A percentile compares a stretch with the other conserved stretches of the same genome.
Evolutionary conservation across 2,113 vertebrate species (phyloP).

Genomic region (Sorex fumeus): DNA sequence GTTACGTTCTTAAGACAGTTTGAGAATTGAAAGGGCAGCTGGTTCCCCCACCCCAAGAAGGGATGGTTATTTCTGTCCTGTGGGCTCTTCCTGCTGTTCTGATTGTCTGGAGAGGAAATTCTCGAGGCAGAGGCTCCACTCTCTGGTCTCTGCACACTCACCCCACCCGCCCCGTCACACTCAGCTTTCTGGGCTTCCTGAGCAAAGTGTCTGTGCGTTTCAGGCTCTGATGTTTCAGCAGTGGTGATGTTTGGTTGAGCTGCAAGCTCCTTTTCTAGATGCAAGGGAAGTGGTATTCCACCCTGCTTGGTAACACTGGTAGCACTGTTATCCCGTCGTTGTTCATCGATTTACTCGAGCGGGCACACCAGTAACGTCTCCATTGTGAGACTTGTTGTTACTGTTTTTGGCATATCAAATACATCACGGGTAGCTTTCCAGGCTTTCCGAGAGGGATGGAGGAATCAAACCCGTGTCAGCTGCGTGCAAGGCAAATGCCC

Average conservation of each 20-base stretch:
- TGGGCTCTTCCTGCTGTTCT: not conserved
- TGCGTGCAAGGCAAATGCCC: too few species aligned
- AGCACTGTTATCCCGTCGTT: too few species aligned
- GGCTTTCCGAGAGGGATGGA: too few species aligned
- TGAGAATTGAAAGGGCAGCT: conserved; percentile 70
- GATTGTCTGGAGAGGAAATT: not conserved
- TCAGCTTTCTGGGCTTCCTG: not conserved
- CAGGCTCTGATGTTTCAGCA: not conserved
- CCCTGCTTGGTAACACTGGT: not conserved
- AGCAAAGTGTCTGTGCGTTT: not conserved
- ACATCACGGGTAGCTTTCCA: too few species aligned
- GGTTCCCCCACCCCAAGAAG: conserved; percentile 35
- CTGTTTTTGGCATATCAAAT: too few species aligned
- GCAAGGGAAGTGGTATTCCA: accelerated
- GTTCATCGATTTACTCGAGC: too few species aligned
- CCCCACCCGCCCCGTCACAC: too few species aligned
- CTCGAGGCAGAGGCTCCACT: not conserved
- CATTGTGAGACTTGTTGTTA: too few species aligned
- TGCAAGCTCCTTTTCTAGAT: not conserved
- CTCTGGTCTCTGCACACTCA: not conserved
- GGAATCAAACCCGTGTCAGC: too few species aligned
- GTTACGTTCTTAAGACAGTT: conserved; percentile 73
- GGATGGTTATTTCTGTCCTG: conserved; percentile 49
- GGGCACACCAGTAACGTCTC: too few species aligned
- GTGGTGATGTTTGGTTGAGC: accelerated